phyloP scores from a whole-genome alignment of 2,113 vertebrate species.

The Brienomyrus brachyistius region DNA sequence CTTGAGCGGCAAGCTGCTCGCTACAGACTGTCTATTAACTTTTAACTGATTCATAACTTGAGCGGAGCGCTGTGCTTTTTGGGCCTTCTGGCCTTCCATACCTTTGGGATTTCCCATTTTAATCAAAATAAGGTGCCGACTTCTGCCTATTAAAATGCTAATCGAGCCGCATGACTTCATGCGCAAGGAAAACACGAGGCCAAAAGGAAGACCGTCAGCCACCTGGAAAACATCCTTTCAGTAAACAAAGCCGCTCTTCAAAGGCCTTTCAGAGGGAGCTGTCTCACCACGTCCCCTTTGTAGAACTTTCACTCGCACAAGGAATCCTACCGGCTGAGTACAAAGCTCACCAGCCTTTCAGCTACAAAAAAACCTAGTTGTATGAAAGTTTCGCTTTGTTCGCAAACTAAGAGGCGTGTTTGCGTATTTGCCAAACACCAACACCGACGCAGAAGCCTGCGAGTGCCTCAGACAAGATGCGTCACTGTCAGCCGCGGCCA shows the following conservation, averaged over 20 bases:
- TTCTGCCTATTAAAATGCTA: slow-evolving; percentile 9
- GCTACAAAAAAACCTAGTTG: neutral
- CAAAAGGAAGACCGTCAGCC: neutral
- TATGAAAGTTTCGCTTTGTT: neutral
- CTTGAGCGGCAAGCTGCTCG: neutral
- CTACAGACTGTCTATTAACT: neutral
- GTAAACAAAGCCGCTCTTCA: slow-evolving; percentile 18
- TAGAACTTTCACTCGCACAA: neutral
- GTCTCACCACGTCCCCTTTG: neutral
- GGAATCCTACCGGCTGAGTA: neutral
- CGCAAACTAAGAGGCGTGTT: neutral
- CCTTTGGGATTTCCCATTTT: neutral
- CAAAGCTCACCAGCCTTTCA: neutral
- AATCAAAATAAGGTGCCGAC: neutral
- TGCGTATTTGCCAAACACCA: neutral
- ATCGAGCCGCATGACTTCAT: neutral
- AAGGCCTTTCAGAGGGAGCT: neutral
- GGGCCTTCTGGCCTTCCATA: neutral
- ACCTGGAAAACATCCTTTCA: slow-evolving; percentile 13
- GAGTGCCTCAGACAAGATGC: neutral
- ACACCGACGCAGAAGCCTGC: neutral
- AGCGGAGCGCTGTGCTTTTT: neutral
- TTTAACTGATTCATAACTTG: neutral
- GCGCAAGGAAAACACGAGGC: neutral
- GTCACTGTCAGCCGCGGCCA: neutral